These are phyloP conservation scores for Amblyopsis rosae DNA, from an alignment of 2,113 vertebrate species.

Conservation along the genomic window DNA sequence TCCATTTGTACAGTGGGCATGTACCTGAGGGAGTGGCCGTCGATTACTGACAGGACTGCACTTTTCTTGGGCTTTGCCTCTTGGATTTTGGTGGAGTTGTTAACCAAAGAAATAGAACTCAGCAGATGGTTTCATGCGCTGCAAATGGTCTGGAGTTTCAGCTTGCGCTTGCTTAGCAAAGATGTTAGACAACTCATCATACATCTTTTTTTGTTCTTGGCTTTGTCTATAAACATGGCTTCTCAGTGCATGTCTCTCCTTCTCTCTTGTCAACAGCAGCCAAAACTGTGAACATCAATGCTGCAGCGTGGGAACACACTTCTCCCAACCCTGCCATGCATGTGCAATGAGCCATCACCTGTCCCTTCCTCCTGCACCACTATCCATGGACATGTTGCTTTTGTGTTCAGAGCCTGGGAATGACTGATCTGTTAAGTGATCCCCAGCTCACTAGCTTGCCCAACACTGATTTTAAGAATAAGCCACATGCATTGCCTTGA, in stretches of 20 bases:
- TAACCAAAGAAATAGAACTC: slow-evolving; percentile 13
- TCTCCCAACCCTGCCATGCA: slow-evolving; percentile 5
- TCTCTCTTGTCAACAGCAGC: neutral
- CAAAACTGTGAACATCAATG: neutral
- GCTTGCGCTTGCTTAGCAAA: neutral
- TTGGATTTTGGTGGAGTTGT: slow-evolving; percentile 5
- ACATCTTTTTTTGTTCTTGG: neutral
- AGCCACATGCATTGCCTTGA: no score
- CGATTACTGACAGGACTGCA: slow-evolving; percentile 3
- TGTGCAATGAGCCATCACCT: slow-evolving; percentile 2
- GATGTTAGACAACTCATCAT: neutral
- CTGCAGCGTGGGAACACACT: neutral
- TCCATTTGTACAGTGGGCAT: neutral
- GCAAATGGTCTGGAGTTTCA: neutral
- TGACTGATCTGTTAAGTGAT: neutral
- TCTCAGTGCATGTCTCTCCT: slow-evolving; percentile 3
- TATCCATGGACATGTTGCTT: slow-evolving; percentile 1
- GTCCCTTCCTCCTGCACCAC: slow-evolving; percentile 2
- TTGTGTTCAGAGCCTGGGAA: neutral
- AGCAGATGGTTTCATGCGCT: slow-evolving; percentile 4
- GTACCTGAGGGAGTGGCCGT: slow-evolving; percentile 9
- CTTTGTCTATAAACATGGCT: neutral
- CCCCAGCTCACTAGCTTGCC: no score
- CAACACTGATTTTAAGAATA: no score
- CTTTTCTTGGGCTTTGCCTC: slow-evolving; percentile 15